A percentile compares a stretch with the other conserved stretches of the same genome.
These are phyloP conservation scores for Rhaphigaster nebulosa DNA, from an alignment of 2,888 invertebrate genomes.

Conservation along the genomic window DNA sequence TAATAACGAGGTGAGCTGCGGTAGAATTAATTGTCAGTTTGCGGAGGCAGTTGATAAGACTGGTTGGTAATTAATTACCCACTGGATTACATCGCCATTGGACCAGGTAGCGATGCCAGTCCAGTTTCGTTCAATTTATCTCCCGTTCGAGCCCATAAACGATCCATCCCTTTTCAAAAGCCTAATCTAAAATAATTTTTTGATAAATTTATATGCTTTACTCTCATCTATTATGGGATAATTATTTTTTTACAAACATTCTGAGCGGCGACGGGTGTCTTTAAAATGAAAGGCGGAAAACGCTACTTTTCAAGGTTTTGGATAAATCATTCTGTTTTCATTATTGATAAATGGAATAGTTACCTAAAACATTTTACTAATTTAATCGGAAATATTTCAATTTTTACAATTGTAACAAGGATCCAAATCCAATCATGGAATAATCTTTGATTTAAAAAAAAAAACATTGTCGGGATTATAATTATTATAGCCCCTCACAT, in stretches of 20 bases:
- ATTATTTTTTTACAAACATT: background rate
- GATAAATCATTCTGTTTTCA: too few species aligned
- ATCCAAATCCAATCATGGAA: too few species aligned
- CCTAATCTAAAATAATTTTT: background rate
- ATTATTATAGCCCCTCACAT: too few species aligned
- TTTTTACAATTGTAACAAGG: too few species aligned
- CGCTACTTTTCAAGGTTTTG: too few species aligned
- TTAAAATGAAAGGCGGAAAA: too few species aligned
- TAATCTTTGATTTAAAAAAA: too few species aligned
- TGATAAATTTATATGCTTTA: background rate
- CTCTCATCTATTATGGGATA: background rate
- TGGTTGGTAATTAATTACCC: conserved; percentile 2
- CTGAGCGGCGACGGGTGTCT: too few species aligned
- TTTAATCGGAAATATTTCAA: too few species aligned
- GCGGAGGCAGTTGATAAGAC: conserved; percentile 37
- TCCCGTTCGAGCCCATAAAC: background rate
- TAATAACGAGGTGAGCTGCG: conserved; percentile 30
- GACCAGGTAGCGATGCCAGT: background rate
- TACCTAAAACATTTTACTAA: too few species aligned
- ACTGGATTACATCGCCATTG: conserved; percentile 18
- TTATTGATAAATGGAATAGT: too few species aligned
- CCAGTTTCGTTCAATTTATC: conserved; percentile 18
- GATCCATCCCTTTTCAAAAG: background rate
- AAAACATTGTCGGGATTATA: too few species aligned
- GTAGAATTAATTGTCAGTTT: conserved; percentile 36